Evolutionary conservation across 1,140 invertebrate species (phyloP).

Genomic region (Brachionus calyciflorus): DNA sequence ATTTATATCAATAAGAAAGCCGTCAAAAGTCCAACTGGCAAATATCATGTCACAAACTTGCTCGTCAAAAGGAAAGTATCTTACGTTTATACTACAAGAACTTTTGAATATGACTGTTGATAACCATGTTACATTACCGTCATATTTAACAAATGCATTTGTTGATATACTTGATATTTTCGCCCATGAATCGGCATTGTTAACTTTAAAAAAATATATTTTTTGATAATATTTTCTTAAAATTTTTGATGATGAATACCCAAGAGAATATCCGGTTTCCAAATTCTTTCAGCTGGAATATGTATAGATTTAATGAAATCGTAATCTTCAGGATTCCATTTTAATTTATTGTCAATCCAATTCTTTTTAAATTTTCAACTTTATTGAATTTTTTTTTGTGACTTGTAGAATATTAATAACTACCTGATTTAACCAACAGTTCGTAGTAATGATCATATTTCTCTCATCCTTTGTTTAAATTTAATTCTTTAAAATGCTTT

Average conservation of each 20-base stretch:
- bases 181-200: conserved; percentile 44
- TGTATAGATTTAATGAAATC: conserved; percentile 47
- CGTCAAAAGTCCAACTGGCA: conserved; percentile 27
- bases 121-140: conserved; percentile 69
- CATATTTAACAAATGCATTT: conserved; percentile 31
- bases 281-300: conserved; percentile 48
- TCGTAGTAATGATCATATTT: conserved; percentile 98
- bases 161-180: conserved; percentile 46
- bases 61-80: conserved; percentile 90
- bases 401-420: conserved; percentile 68
- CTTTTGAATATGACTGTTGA: conserved; percentile 98
- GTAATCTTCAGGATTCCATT: conserved; percentile 49
- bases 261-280: conserved; percentile 49
- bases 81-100: conserved; percentile 81
- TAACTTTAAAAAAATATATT: conserved; percentile 7
- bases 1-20: conserved; percentile 41
- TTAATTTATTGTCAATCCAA: conserved; percentile 50
- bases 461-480: conserved; percentile 98
- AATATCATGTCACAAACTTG: conserved; percentile 38
- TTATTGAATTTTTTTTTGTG: conserved; percentile 52
- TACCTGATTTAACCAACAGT: conserved; percentile 77
- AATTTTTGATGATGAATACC: background rate
- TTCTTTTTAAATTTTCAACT: conserved; percentile 66
- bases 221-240: conserved; percentile 71
- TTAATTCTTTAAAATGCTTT: too few species aligned